phyloP scores from a whole-genome alignment of 2,113 vertebrate species.

The Fulica atra region DNA sequence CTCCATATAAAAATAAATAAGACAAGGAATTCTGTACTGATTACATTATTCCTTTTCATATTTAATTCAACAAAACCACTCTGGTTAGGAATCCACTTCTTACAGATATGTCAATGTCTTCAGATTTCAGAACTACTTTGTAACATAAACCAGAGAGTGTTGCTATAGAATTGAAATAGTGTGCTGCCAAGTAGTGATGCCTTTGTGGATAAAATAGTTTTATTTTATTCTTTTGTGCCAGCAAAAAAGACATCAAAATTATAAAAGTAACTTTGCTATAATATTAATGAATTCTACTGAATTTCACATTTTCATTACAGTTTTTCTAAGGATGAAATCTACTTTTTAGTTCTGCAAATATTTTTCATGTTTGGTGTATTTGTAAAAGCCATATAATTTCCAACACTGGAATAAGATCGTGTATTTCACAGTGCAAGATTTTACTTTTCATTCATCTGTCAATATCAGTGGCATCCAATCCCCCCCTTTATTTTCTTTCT shows the following conservation, averaged over 20 bases:
- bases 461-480: neutral
- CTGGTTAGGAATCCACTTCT: constrained; percentile 42
- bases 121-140: constrained; percentile 48
- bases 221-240: constrained; percentile 54
- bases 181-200: neutral
- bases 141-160: constrained; percentile 29
- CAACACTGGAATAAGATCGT: neutral
- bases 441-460: neutral
- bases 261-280: constrained; percentile 41
- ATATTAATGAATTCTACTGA: constrained; percentile 56
- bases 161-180: constrained; percentile 3
- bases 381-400: neutral
- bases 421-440: neutral
- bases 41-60: constrained; percentile 63
- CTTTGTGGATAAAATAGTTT: constrained; percentile 54
- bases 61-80: constrained; percentile 64
- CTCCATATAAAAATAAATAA: constrained; percentile 36
- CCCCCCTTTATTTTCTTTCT: neutral
- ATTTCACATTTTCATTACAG: constrained; percentile 1
- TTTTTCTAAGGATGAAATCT: constrained; percentile 40
- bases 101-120: constrained; percentile 53
- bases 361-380: constrained; percentile 1
- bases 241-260: constrained; percentile 54
- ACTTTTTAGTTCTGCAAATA: constrained; percentile 45
- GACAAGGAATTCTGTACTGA: constrained; percentile 34